phyloP scores from a whole-genome alignment of 2,888 invertebrate species.

The Drosophila siamana region DNA sequence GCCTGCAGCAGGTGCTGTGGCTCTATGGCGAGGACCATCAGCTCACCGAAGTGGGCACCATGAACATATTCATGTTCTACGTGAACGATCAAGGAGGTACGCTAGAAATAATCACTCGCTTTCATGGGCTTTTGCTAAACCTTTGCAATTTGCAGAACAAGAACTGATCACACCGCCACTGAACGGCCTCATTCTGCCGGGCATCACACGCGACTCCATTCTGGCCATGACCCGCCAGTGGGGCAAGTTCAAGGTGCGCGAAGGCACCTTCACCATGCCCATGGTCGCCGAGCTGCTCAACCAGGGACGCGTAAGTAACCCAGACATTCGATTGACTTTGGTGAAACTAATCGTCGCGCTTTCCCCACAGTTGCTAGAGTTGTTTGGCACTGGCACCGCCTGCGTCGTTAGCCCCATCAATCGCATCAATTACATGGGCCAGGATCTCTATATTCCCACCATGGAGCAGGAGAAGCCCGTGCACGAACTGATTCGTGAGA shows the following conservation, averaged over 20 bases:
- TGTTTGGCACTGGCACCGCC: constrained; percentile 99
- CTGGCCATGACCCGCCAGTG: constrained; percentile 92
- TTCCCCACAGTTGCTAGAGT: constrained; percentile 91
- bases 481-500: constrained; percentile 90
- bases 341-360: neutral
- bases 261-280: constrained; percentile 93
- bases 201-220: constrained; percentile 95
- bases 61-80: constrained; percentile 97
- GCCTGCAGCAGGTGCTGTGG: constrained; percentile 98
- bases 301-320: constrained; percentile 91
- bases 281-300: constrained; percentile 90
- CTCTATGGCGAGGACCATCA: constrained; percentile 96
- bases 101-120: neutral
- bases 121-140: neutral
- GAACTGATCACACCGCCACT: constrained; percentile 97
- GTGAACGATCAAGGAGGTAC: constrained; percentile 95
- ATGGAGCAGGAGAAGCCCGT: constrained; percentile 91
- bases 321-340: neutral
- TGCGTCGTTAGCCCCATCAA: constrained; percentile 97
- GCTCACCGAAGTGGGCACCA: constrained; percentile 98
- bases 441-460: constrained; percentile 90
- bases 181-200: constrained; percentile 97
- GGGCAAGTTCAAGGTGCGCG: constrained; percentile 94
- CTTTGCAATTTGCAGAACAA: constrained; percentile 88
- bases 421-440: constrained; percentile 91